phyloP scores from a whole-genome alignment of 1,140 invertebrate species.

The Pseudomyrmex pallidus region DNA sequence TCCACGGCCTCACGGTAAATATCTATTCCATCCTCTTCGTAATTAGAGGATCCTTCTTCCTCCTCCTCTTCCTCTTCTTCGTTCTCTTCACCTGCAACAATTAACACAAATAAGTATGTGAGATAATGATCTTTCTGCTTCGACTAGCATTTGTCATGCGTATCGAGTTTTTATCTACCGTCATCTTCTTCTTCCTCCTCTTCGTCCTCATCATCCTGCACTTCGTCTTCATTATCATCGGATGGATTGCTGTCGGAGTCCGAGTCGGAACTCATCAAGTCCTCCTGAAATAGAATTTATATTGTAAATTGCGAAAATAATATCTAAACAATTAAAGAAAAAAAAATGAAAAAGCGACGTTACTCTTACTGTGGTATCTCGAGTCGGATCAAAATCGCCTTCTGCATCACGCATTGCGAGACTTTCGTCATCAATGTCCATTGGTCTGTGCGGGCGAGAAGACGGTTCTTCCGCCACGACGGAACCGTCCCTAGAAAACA shows the following conservation, averaged over 20 bases:
- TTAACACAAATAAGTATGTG: neutral
- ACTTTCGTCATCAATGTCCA: conserved; percentile 84
- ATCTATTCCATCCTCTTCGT: conserved; percentile 86
- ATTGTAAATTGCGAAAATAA: conserved; percentile 46
- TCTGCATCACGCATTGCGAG: conserved; percentile 81
- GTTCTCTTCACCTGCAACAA: conserved; percentile 82
- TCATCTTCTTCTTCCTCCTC: conserved; percentile 87
- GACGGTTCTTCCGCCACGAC: conserved; percentile 82
- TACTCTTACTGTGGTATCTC: conserved; percentile 83
- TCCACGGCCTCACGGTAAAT: conserved; percentile 85
- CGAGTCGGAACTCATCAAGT: conserved; percentile 87
- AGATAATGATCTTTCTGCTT: conserved; percentile 33
- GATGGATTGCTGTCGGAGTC: conserved; percentile 84
- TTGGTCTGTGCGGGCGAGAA: conserved; percentile 82
- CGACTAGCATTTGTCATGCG: neutral
- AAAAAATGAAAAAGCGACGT: conserved; percentile 64
- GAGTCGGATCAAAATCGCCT: conserved; percentile 82
- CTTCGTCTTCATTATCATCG: conserved; percentile 86
- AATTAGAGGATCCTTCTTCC: conserved; percentile 87
- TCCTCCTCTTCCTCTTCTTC: conserved; percentile 89
- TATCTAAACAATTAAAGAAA: conserved; percentile 29
- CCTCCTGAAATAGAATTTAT: conserved; percentile 82
- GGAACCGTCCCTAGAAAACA: conserved; percentile 83
- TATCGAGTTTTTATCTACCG: conserved; percentile 65
- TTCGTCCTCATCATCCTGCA: conserved; percentile 87